phyloP scores from a whole-genome alignment of 2,797 vertebrate genomes.

The Clamator glandarius region DNA sequence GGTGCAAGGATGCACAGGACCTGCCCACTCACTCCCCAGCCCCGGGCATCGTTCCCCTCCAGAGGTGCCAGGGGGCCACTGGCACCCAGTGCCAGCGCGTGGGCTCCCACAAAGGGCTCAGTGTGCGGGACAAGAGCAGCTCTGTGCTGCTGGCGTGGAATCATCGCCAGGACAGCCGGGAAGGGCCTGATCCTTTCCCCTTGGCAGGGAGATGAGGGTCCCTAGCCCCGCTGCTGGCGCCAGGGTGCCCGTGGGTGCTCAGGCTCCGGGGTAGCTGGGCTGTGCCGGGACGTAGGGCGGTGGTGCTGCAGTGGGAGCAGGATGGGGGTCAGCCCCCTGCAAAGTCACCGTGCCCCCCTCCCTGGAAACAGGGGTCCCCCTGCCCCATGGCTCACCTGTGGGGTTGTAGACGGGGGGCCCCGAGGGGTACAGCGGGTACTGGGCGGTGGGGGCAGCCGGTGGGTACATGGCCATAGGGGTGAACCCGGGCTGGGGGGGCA shows the following conservation, averaged over 20 bases:
- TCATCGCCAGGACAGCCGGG: neutral
- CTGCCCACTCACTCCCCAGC: too few relatives aligned
- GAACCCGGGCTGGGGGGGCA: conserved; percentile 16
- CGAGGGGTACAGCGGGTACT: conserved; percentile 20
- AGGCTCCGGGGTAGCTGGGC: conserved; percentile 35
- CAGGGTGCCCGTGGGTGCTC: rapidly evolving
- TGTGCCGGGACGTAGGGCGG: neutral
- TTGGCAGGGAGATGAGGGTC: rapidly evolving
- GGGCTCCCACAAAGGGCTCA: conserved; percentile 37
- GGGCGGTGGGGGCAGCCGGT: neutral
- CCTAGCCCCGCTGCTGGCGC: neutral
- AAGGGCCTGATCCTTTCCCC: neutral
- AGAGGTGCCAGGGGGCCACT: neutral
- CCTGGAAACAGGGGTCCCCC: neutral
- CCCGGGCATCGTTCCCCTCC: neutral
- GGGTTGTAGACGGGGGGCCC: conserved; percentile 36
- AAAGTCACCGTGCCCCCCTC: too few relatives aligned
- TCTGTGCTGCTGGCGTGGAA: neutral
- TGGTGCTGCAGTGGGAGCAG: neutral
- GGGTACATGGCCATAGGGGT: conserved; percentile 26
- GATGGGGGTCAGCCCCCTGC: neutral
- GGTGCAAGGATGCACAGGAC: rapidly evolving
- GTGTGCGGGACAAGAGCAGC: neutral
- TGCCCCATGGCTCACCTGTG: neutral
- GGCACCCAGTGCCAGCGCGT: neutral